Percentiles rank a stretch among this genome's conserved stretches.
phyloP scores from a whole-genome alignment of 2,797 vertebrate genomes.

The Thalassophryne amazonica region DNA sequence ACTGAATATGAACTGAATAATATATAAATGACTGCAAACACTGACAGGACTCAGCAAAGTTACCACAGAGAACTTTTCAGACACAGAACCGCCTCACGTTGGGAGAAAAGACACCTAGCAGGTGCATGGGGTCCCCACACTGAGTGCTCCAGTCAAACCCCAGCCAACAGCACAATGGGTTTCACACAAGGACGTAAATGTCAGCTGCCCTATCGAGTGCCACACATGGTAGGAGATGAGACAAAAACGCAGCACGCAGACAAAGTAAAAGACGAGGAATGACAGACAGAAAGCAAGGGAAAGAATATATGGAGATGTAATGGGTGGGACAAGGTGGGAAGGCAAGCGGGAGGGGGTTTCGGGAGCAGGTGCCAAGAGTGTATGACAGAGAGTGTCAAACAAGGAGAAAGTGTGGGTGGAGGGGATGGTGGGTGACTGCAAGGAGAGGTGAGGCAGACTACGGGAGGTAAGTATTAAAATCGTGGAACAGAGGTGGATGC shows the following conservation, averaged over 20 bases:
- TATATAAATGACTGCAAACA: not conserved
- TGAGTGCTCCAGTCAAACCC: slow-evolving; percentile 7
- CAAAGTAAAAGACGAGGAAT: slow-evolving; percentile 33
- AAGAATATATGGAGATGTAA: slow-evolving; percentile 34
- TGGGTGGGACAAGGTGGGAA: slow-evolving; percentile 22
- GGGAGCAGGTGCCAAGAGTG: slow-evolving; percentile 44
- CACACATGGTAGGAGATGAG: slow-evolving; percentile 44
- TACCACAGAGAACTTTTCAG: slow-evolving; percentile 4
- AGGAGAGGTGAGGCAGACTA: slow-evolving; percentile 37
- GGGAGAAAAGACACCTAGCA: not conserved
- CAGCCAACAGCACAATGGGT: slow-evolving; percentile 36
- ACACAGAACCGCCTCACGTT: not conserved
- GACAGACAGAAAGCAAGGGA: slow-evolving; percentile 53
- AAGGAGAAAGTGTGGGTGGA: slow-evolving; percentile 49
- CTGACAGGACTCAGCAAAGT: not conserved
- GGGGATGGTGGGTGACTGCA: slow-evolving; percentile 32
- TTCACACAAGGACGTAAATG: slow-evolving; percentile 75
- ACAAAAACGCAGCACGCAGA: slow-evolving; percentile 56
- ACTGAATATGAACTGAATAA: no score
- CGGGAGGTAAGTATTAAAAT: slow-evolving; percentile 13
- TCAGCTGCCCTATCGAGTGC: slow-evolving; percentile 45
- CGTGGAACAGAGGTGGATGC: not conserved
- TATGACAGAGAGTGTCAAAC: slow-evolving; percentile 56
- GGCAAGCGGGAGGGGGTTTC: slow-evolving; percentile 28
- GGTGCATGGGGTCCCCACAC: not conserved